These are phyloP conservation scores for Acholoe squamosa DNA, from an alignment of 2,888 invertebrate species.

Conservation along the genomic window DNA sequence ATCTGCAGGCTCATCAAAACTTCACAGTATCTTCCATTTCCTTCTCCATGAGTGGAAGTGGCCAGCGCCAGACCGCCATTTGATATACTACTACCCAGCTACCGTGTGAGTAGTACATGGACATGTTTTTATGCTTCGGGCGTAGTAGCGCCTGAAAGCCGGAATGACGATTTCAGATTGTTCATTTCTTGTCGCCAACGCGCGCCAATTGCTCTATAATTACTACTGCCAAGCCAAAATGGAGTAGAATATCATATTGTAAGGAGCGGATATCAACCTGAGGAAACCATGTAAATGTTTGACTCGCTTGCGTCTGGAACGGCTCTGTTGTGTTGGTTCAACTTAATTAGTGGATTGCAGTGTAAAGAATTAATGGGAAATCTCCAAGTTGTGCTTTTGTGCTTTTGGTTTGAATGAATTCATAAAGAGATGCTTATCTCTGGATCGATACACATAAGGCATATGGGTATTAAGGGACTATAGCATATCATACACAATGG, in stretches of 20 bases:
- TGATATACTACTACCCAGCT: conserved; percentile 16
- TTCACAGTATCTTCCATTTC: not conserved
- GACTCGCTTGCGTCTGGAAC: not conserved
- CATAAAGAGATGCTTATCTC: not conserved
- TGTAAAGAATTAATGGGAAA: too few species aligned
- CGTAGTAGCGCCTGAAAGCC: not conserved
- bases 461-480: not conserved
- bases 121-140: not conserved
- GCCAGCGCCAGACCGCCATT: conserved; percentile 5
- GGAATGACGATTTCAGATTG: not conserved
- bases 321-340: not conserved
- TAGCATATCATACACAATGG: not conserved
- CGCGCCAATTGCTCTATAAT: not conserved
- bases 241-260: not conserved
- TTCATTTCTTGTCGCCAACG: not conserved
- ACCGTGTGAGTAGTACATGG: not conserved
- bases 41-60: not conserved
- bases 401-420: not conserved
- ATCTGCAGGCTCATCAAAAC: not conserved
- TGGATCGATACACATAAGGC: conserved; percentile 4
- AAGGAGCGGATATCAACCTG: too few species aligned
- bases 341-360: not conserved
- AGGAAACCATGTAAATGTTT: not conserved
- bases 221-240: not conserved
- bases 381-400: not conserved